Evolutionary conservation across 2,888 invertebrate species (phyloP).

Genomic region (Phasia obesa): DNA sequence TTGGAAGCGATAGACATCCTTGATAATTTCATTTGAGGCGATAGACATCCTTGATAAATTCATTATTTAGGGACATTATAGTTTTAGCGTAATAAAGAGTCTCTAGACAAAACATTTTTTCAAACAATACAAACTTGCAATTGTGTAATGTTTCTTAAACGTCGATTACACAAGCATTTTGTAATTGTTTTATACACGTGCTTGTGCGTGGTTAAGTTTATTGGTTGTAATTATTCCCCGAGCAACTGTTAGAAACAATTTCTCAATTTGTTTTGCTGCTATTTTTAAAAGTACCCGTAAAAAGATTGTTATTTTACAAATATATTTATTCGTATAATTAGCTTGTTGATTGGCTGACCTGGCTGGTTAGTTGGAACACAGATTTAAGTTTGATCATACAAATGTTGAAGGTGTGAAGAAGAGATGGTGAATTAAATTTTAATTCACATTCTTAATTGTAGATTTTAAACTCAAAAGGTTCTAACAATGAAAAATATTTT

Average conservation of each 20-base stretch:
- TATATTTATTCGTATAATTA: background rate
- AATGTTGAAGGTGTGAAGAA: background rate
- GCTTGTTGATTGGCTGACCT: background rate
- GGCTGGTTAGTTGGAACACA: background rate
- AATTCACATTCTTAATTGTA: too few species aligned
- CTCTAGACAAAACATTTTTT: too few species aligned
- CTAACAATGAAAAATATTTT: too few species aligned
- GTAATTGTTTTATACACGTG: background rate
- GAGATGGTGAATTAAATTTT: too few species aligned
- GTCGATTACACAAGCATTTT: background rate
- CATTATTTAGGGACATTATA: too few species aligned
- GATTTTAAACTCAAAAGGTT: too few species aligned
- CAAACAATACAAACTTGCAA: background rate
- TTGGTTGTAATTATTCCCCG: slow-evolving; percentile 30
- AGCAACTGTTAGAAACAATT: slow-evolving; percentile 45
- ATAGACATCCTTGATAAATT: too few species aligned
- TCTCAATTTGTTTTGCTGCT: slow-evolving; percentile 17
- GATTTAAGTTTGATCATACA: background rate
- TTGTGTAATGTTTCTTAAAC: background rate
- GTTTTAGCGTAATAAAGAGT: too few species aligned
- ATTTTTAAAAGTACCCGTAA: background rate
- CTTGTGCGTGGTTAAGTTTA: background rate
- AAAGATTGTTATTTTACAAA: background rate
- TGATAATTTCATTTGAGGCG: too few species aligned
- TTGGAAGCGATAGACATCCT: too few species aligned